Conservation (phyloP, 1,140 invertebrate genomes). For the Carposina sasakii region DNA sequence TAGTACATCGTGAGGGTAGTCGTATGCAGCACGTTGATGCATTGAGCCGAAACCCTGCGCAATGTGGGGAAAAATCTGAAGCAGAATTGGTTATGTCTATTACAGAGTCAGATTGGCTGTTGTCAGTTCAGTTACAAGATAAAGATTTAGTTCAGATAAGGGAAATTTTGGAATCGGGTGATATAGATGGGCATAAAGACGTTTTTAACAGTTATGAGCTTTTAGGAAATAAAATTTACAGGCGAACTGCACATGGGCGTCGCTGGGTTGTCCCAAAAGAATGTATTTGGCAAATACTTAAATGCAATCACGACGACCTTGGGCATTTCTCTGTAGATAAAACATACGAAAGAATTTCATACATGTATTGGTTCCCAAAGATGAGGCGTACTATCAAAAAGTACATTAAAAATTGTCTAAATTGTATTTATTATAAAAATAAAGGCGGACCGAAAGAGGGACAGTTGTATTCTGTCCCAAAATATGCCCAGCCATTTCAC, state of each 20-base stretch:
- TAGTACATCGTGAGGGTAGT: constrained; percentile 9
- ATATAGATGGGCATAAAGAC: background rate
- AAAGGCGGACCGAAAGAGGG: constrained; percentile 9
- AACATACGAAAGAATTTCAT: constrained; percentile 8
- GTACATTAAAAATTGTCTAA: constrained; percentile 14
- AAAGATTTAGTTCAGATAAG: constrained; percentile 2
- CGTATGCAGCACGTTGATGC: constrained; percentile 43
- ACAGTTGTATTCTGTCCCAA: constrained; percentile 3
- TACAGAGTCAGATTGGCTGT: constrained; percentile 3
- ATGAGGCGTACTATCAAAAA: constrained; percentile 15
- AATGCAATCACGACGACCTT: constrained; percentile 4
- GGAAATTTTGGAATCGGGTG: constrained; percentile 2
- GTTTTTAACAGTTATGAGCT: background rate
- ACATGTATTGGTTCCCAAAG: constrained; percentile 18
- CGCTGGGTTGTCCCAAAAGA: background rate
- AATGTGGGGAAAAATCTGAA: background rate
- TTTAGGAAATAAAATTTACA: background rate
- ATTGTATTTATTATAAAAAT: constrained; percentile 13
- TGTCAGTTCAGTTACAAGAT: constrained; percentile 23
- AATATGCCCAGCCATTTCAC: background rate
- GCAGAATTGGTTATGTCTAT: constrained; percentile 4
- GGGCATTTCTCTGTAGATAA: constrained; percentile 8
- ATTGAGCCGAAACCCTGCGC: constrained; percentile 24
- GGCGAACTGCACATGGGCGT: background rate
- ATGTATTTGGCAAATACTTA: background rate